These are phyloP conservation scores for Actinia equina DNA, from an alignment of 64 coral and sea anemone genomes.

Conservation along the genomic window DNA sequence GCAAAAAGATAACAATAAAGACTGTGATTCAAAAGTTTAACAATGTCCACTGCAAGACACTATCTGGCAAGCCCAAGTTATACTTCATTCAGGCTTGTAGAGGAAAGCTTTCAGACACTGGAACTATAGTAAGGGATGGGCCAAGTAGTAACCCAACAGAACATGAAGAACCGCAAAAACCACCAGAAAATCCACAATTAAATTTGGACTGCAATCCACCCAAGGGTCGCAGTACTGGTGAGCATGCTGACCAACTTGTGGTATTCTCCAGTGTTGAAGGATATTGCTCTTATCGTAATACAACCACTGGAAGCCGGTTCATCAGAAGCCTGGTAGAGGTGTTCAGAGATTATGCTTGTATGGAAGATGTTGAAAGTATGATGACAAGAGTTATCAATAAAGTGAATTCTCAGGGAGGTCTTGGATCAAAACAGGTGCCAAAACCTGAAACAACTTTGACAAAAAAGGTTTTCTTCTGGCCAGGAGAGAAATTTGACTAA, in stretches of 20 bases:
- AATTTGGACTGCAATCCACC: neutral
- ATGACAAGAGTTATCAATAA: constrained; percentile 57
- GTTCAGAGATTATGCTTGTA: neutral
- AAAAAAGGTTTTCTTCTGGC: constrained; percentile 86
- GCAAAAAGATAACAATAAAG: constrained; percentile 12
- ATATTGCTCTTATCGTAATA: constrained; percentile 57
- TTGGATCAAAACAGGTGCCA: constrained; percentile 42
- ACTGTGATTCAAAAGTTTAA: constrained; percentile 46
- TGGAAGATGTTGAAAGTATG: constrained; percentile 79
- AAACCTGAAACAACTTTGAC: constrained; percentile 62
- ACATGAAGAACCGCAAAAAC: constrained; percentile 3
- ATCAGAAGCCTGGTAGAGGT: constrained; percentile 24
- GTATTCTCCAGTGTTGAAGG: constrained; percentile 64
- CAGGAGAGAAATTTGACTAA: constrained; percentile 25
- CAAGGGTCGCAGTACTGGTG: neutral
- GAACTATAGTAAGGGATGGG: constrained; percentile 38
- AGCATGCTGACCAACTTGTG: constrained; percentile 55
- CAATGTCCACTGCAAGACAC: constrained; percentile 34
- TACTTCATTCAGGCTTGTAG: constrained; percentile 78
- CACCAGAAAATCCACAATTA: neutral
- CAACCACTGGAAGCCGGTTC: constrained; percentile 54
- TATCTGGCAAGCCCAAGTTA: constrained; percentile 71
- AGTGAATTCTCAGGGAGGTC: constrained; percentile 34
- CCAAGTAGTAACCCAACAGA: neutral
- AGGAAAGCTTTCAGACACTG: constrained; percentile 39